These are phyloP conservation scores for Eretmocerus hayati DNA, from an alignment of 2,888 invertebrate genomes.

Conservation along the genomic window DNA sequence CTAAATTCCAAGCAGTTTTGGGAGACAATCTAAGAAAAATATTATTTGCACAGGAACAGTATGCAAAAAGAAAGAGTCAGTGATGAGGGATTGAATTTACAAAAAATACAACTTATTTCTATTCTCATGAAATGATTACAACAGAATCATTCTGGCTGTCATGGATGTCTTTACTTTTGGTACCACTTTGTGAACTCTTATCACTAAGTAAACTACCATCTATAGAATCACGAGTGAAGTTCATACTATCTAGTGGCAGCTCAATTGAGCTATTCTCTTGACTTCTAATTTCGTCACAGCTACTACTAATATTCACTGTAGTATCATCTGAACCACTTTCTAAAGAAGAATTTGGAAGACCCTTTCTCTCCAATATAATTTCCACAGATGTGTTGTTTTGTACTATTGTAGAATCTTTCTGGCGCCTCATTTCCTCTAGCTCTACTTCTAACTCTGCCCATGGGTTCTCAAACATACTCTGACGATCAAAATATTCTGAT, in stretches of 20 bases:
- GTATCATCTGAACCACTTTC: conserved; percentile 11
- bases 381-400: conserved; percentile 5
- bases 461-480: conserved; percentile 8
- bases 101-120: no score
- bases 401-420: not conserved
- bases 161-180: no score
- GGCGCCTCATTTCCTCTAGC: not conserved
- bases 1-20: no score
- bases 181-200: not conserved
- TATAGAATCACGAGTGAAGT: conserved; percentile 19
- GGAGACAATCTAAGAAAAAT: no score
- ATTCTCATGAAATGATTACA: no score
- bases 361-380: conserved; percentile 2
- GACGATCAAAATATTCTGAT: conserved; percentile 8
- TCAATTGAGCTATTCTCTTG: conserved; percentile 21
- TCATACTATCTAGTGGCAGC: conserved; percentile 19
- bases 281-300: conserved; percentile 16
- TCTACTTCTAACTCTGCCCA: conserved; percentile 11
- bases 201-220: conserved; percentile 6
- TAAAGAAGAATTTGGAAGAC: not conserved
- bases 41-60: no score
- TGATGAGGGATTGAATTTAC: no score
- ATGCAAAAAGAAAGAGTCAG: no score
- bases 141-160: no score
- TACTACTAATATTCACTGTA: conserved; percentile 18